These are phyloP conservation scores for Andricus grossulariae DNA, from an alignment of 1,140 invertebrate species.

Conservation along the genomic window DNA sequence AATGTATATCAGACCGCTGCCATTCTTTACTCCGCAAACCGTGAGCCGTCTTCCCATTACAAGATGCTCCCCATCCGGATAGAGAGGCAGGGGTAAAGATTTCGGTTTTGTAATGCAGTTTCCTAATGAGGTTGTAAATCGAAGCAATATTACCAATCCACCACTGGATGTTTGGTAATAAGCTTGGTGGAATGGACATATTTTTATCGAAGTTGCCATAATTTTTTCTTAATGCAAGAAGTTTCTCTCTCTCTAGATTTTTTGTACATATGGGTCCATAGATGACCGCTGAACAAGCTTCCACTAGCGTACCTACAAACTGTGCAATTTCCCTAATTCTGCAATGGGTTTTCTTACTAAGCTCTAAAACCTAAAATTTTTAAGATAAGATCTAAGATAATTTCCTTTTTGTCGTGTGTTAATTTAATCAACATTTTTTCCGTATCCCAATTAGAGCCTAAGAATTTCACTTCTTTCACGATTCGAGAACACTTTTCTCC, in stretches of 20 bases:
- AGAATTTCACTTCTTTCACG: neutral
- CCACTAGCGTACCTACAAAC: conserved; percentile 41
- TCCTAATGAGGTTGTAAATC: neutral
- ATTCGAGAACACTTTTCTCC: neutral
- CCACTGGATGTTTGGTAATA: too few relatives aligned
- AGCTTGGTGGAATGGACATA: conserved; percentile 10
- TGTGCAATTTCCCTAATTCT: conserved; percentile 47
- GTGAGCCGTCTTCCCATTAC: too few relatives aligned
- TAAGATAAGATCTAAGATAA: too few relatives aligned
- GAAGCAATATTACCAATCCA: conserved; percentile 34
- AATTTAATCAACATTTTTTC: too few relatives aligned
- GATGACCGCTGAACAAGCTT: conserved; percentile 45
- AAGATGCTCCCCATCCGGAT: too few relatives aligned
- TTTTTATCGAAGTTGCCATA: neutral
- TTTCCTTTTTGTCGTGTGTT: too few relatives aligned
- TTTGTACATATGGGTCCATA: conserved; percentile 45
- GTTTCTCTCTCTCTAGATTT: conserved; percentile 37
- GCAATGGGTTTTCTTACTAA: neutral
- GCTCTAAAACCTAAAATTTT: neutral
- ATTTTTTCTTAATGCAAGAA: neutral
- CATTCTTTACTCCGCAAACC: too few relatives aligned
- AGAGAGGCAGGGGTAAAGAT: conserved; percentile 39
- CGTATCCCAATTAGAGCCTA: too few relatives aligned
- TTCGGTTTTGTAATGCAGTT: conserved; percentile 4
- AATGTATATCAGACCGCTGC: neutral